A percentile compares a stretch with the other conserved stretches of the same genome.
Evolutionary conservation across 2,113 vertebrate genomes (phyloP).

Genomic region (Nycticorax nycticorax): DNA sequence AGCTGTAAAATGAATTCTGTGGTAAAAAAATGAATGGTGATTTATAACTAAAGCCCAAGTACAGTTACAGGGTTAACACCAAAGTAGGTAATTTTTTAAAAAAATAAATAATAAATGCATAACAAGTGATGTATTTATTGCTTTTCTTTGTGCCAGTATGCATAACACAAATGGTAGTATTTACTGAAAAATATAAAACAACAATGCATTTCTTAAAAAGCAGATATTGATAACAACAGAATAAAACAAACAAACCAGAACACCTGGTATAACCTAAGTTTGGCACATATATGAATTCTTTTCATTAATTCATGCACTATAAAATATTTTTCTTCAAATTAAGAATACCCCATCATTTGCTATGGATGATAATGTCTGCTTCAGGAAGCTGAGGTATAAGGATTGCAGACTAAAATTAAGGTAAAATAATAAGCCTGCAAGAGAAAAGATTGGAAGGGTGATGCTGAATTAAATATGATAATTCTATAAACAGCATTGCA

Average conservation of each 20-base stretch:
- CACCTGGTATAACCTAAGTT: not conserved
- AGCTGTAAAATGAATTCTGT: not conserved
- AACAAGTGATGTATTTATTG: not conserved
- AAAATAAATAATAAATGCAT: not conserved
- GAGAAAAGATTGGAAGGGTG: not conserved
- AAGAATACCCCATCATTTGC: not conserved
- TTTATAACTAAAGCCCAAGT: not conserved
- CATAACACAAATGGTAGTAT: not conserved
- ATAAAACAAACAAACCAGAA: not conserved
- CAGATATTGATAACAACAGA: not conserved
- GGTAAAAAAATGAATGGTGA: not conserved
- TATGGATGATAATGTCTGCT: not conserved
- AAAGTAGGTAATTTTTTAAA: not conserved
- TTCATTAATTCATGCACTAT: not conserved
- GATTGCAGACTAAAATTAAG: not conserved
- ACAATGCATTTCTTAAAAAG: not conserved
- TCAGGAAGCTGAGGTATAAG: not conserved
- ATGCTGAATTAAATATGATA: not conserved
- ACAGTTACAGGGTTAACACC: not conserved
- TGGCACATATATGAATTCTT: not conserved
- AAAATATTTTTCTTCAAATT: not conserved
- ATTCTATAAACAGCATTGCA: not conserved
- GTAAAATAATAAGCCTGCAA: not conserved
- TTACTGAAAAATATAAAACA: not conserved
- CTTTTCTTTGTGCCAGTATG: not conserved